Base-by-base conservation (phyloP, 2,888 invertebrate species). In the Cacoxenus indagator region DNA sequence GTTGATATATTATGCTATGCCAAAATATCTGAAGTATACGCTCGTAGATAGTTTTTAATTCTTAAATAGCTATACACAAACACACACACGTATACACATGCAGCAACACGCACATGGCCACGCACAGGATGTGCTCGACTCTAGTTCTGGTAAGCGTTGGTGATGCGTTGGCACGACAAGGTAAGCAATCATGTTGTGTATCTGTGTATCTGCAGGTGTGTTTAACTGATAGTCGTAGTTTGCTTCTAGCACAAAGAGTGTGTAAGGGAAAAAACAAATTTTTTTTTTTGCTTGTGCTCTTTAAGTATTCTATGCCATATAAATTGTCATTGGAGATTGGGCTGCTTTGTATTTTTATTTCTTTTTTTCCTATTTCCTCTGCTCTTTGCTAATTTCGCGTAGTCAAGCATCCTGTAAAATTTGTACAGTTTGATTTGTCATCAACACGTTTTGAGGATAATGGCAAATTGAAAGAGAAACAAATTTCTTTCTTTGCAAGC, bases 341-440 rank as follows among this genome's bases (percentile, higher is more conserved):
- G 81, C 81, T 81, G 79, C 78, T 79, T 77, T 75, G 75, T 75
- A 76, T 70, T 37, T 61, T 37, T 61, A 26, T 69, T 69, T 74
- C 70, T 70, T 75, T 45, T 64, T 73, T 75, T 69, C 69, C 46
- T 48, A 17, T 51, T 51, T 51, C 48, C 14, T 19, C 4, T 51
- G 9, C 22, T 11, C 1, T 51, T 9, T 57, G 14, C 31, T 17
- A 43, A 43, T 61, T 37, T 19, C 61, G 19, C 61, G 43, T 24
- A 43, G 5, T 11, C 17, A 57, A 29, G 29, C 29, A n/a, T 57
- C 57, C 57, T 57, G 57, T 29, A 6, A 8, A 43, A 22, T 61
- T 43, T 62, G 22, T 19, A 48, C 31, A 31, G 31, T 31, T 31
- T 31, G 9, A n/a, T n/a, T n/a, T n/a, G n/a, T n/a, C n/a, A n/a